Conservation (phyloP, 1,140 invertebrate species). For the Monochamus saltuarius region DNA sequence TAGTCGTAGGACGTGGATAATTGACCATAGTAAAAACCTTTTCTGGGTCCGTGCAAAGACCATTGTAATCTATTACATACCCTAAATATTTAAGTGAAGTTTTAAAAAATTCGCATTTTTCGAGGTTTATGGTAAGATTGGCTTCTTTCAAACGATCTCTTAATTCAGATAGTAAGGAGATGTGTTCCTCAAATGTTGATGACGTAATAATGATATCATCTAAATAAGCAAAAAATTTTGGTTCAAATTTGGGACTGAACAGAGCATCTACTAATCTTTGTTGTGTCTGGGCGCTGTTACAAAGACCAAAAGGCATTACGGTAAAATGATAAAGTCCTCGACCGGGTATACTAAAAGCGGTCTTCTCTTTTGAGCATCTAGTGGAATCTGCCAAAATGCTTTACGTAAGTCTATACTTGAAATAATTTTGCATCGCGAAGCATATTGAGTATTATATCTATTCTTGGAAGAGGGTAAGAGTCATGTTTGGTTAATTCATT, state of each 20-base stretch:
- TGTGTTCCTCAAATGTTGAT: slow-evolving; percentile 47
- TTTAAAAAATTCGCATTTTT: slow-evolving; percentile 47
- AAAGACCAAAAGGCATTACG: slow-evolving; percentile 49
- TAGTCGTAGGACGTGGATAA: slow-evolving; percentile 9
- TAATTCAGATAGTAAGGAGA: slow-evolving; percentile 32
- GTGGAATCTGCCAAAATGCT: not conserved
- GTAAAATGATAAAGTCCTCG: slow-evolving; percentile 46
- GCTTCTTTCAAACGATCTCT: slow-evolving; percentile 24
- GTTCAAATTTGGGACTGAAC: slow-evolving; percentile 43
- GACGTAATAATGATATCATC: slow-evolving; percentile 48
- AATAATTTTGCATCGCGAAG: too few relatives aligned
- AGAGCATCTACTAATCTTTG: slow-evolving; percentile 49
- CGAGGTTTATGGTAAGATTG: slow-evolving; percentile 35
- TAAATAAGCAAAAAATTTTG: slow-evolving; percentile 39
- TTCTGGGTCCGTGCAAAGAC: slow-evolving; percentile 45
- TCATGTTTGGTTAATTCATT: not conserved
- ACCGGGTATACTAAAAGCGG: slow-evolving; percentile 3
- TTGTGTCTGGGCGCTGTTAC: slow-evolving; percentile 48
- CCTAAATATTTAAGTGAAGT: slow-evolving; percentile 47
- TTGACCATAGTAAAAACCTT: slow-evolving; percentile 16
- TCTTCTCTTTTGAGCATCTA: slow-evolving; percentile 5
- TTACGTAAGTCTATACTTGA: too few relatives aligned
- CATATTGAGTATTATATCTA: too few relatives aligned
- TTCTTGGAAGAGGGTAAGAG: not conserved
- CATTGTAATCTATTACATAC: slow-evolving; percentile 40